These are phyloP conservation scores for Recurvirostra avosetta DNA, from an alignment of 2,113 vertebrate species.

Conservation along the genomic window DNA sequence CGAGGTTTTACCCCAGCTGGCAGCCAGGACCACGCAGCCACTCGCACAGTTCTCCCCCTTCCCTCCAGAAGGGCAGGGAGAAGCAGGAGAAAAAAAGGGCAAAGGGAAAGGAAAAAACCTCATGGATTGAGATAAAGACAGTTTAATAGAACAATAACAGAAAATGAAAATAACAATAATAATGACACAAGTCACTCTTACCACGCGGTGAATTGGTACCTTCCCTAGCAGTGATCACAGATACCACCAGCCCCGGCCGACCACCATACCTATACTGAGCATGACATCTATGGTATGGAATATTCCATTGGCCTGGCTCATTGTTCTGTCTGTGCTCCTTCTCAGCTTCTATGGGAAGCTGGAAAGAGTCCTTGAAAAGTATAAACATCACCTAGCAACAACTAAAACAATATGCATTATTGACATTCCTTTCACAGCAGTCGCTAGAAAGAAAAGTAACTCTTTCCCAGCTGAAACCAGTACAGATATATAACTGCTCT, in stretches of 20 bases:
- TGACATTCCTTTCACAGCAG: not conserved
- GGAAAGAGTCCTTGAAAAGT: not conserved
- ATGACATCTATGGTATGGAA: no score
- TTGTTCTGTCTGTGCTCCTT: not conserved
- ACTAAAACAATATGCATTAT: not conserved
- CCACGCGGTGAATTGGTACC: not conserved
- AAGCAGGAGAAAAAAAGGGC: not conserved
- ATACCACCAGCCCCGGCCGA: not conserved
- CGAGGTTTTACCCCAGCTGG: not conserved
- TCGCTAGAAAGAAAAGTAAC: not conserved
- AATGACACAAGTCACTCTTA: not conserved
- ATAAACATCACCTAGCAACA: not conserved
- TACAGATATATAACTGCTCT: not conserved
- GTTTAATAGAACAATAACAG: not conserved
- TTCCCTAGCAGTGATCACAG: not conserved
- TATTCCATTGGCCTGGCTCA: not conserved
- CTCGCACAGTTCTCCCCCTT: not conserved
- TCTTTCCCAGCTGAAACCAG: not conserved
- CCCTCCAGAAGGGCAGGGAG: not conserved
- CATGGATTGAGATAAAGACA: not conserved
- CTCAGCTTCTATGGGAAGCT: not conserved
- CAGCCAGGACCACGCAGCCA: not conserved
- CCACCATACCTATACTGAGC: not conserved
- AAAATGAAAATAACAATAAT: not conserved
- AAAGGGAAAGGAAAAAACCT: not conserved